Percentiles rank a stretch among this genome's conserved stretches.
phyloP scores from a whole-genome alignment of 2,888 invertebrate genomes.

The Lasioglossum leucozonium region DNA sequence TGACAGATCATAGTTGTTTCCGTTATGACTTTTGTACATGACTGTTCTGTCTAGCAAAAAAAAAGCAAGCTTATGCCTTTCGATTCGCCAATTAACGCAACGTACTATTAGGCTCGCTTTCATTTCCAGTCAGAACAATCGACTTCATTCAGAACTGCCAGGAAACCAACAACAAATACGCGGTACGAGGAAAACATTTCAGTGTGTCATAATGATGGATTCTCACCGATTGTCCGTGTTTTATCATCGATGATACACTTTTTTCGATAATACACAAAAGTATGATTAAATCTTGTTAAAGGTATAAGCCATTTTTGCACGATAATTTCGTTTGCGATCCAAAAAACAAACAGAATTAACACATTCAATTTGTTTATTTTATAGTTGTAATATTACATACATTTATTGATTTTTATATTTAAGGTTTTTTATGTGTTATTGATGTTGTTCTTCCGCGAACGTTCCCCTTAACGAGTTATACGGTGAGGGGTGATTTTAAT shows the following conservation, averaged over 20 bases:
- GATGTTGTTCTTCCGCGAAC: too few species aligned
- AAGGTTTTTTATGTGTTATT: background rate
- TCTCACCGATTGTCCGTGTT: background rate
- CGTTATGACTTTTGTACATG: background rate
- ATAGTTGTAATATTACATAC: background rate
- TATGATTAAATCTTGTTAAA: background rate
- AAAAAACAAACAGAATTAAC: background rate
- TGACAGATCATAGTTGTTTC: background rate
- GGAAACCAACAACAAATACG: conserved; percentile 3
- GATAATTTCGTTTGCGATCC: background rate
- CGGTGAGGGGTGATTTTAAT: too few species aligned
- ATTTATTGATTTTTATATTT: background rate
- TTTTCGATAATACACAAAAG: background rate
- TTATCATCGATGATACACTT: background rate
- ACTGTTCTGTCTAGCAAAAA: background rate
- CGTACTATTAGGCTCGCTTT: conserved; percentile 23
- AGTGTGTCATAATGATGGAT: conserved; percentile 1
- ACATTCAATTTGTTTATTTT: background rate
- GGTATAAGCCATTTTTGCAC: background rate
- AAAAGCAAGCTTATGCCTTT: background rate
- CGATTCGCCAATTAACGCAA: conserved; percentile 11
- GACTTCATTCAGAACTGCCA: background rate
- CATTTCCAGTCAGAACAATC: conserved; percentile 14
- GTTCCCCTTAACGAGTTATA: too few species aligned
- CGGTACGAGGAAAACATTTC: background rate